Evolutionary conservation across 2,797 vertebrate genomes (phyloP), one percentile per base, ranked within the genome.

Genomic region (Limnodromus scolopaceus): DNA sequence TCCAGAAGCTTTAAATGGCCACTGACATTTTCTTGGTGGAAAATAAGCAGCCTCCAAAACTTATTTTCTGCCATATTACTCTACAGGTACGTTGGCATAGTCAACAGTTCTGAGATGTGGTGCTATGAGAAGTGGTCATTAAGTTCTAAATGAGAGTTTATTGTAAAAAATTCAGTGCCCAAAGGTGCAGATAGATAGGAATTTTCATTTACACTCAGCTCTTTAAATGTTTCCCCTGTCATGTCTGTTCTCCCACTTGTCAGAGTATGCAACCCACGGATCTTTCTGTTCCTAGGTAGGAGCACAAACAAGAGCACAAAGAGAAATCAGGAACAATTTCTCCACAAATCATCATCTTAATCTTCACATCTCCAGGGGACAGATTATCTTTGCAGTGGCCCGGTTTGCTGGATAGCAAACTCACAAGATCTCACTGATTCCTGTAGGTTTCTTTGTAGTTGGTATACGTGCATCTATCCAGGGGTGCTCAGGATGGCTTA

Each of bases 131-230:
- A 78, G 49, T 39, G 34, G 34, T 13, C 45, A 68, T 70, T 78
- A 60, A 83, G 34, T 22, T 90, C 55, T 90, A 93, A 94, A 92
- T 43, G 61, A 57, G 23, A 94, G 9, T 61, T 92, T 65, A 88
- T 81, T 61, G 61, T 61, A 71, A 96, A 92, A 71, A 90, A 93
- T 39, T 75, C 57, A 39, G 82, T 84, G 72, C 27, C 32, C 18
- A 46, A 57, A 86, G 38, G 20, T 60, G 32, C 28, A 91, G 39
- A 74, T 9, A 91, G 39, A 74, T 9, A 30, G 55, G 43, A 84
- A 41, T 70, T 95, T 77, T 82, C 70, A 87, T 77, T 85, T 80
- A 69, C 36, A 58, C 13, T 78, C 22, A 9, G 71, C 49, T 87
- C 55, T 71, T 53, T 61, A 80, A 34, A 63, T 1, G 6, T 46